phyloP scores from a whole-genome alignment of 2,888 invertebrate species.

The Meandrusa payeni region DNA sequence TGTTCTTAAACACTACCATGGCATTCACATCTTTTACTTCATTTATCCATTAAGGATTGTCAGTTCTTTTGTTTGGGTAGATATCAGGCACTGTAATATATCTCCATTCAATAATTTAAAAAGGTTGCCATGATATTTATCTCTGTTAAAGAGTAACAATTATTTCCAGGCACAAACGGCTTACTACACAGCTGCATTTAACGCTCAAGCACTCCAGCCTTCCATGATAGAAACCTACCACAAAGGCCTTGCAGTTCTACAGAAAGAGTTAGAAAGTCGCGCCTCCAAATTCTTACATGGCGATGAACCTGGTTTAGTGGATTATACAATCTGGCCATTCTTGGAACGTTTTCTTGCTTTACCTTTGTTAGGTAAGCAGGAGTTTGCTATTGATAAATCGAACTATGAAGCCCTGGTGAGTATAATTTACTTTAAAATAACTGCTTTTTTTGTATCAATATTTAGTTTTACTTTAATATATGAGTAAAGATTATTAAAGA shows the following conservation, averaged over 20 bases:
- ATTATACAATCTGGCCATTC: slow-evolving; percentile 94
- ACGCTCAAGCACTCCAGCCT: slow-evolving; percentile 52
- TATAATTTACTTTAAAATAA: too few relatives aligned
- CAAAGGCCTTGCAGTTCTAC: slow-evolving; percentile 82
- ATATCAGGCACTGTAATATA: too few relatives aligned
- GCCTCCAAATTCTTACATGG: slow-evolving; percentile 85
- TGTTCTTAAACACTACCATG: too few relatives aligned
- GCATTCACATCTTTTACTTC: too few relatives aligned
- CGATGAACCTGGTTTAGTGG: slow-evolving; percentile 86
- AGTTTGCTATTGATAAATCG: slow-evolving; percentile 83
- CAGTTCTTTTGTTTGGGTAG: too few relatives aligned
- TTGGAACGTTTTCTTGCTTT: slow-evolving; percentile 82
- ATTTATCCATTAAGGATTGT: too few relatives aligned
- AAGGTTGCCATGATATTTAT: too few relatives aligned
- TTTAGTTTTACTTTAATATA: too few relatives aligned
- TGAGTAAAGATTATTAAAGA: too few relatives aligned
- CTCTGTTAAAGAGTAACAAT: too few relatives aligned
- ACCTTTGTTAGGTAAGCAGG: slow-evolving; percentile 81
- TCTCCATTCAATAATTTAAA: too few relatives aligned
- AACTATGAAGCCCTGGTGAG: slow-evolving; percentile 85
- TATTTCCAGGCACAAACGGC: slow-evolving; percentile 70
- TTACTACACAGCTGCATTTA: slow-evolving; percentile 77
- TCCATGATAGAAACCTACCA: slow-evolving; percentile 73
- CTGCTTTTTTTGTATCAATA: too few relatives aligned
- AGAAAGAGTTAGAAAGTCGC: slow-evolving; percentile 83